A percentile compares a stretch with the other conserved stretches of the same genome.
Conservation (phyloP, 2,113 vertebrate species). For the Alectura lathami region DNA sequence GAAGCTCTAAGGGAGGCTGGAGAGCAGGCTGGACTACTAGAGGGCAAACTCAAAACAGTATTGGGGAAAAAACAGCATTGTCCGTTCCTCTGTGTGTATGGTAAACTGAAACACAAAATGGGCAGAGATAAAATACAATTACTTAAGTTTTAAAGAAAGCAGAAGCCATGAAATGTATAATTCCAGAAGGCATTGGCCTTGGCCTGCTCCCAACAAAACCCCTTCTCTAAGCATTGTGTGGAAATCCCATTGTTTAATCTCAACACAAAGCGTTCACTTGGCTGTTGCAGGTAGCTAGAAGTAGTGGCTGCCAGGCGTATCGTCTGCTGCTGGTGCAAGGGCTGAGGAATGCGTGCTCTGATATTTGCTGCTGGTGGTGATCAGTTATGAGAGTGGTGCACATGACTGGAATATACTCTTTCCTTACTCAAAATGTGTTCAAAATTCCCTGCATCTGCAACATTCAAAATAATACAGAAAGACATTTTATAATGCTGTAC, state of each 20-base stretch:
- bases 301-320: background rate
- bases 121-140: background rate
- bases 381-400: background rate
- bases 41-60: background rate
- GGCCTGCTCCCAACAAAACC: background rate
- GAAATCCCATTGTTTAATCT: conserved; percentile 32
- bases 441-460: background rate
- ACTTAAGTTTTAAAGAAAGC: background rate
- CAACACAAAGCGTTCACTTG: conserved; percentile 2
- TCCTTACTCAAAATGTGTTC: background rate
- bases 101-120: background rate
- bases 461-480: background rate
- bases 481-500: background rate
- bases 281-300: background rate
- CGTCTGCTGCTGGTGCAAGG: conserved; percentile 11
- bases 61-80: fast-evolving
- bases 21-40: background rate
- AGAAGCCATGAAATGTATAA: background rate
- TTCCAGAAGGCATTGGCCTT: background rate
- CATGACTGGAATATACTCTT: background rate
- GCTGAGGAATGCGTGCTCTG: background rate
- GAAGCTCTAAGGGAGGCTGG: background rate
- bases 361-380: background rate
- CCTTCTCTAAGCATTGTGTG: conserved; percentile 8
- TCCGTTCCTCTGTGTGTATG: background rate